Evolutionary conservation across 1,140 invertebrate genomes (phyloP).

Genomic region (Scaptodrosophila lebanonensis): DNA sequence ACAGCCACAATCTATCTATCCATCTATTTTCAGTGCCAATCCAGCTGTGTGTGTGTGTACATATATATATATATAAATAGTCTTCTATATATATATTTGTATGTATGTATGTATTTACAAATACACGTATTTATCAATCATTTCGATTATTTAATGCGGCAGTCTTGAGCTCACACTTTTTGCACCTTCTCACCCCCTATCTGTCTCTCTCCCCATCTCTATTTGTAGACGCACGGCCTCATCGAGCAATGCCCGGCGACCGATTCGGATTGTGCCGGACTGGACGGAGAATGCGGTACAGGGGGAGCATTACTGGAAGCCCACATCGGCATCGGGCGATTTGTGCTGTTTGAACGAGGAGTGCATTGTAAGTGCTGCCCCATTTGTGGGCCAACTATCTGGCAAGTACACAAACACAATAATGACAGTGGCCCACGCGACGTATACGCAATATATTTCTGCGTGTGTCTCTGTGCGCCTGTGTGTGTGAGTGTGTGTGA

Average conservation of each 20-base stretch:
- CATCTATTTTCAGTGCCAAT: no score
- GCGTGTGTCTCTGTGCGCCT: not conserved
- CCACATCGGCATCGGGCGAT: slow-evolving; percentile 92
- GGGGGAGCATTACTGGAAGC: slow-evolving; percentile 92
- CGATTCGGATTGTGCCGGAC: slow-evolving; percentile 87
- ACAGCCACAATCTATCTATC: no score
- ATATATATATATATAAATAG: no score
- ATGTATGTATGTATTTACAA: no score
- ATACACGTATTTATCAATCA: not conserved
- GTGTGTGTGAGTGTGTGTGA: no score
- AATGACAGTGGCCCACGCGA: not conserved
- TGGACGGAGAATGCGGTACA: slow-evolving; percentile 88
- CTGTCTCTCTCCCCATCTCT: slow-evolving; percentile 27
- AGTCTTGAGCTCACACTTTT: not conserved
- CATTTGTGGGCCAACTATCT: no score
- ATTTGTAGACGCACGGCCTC: slow-evolving; percentile 79
- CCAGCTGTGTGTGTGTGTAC: no score
- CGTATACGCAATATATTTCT: no score
- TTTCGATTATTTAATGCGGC: not conserved
- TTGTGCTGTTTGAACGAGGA: slow-evolving; percentile 95
- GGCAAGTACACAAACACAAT: slow-evolving; percentile 4
- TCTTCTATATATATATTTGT: no score
- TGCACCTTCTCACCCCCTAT: not conserved
- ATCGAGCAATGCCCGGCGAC: slow-evolving; percentile 78
- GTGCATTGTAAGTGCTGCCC: slow-evolving; percentile 86